These are phyloP conservation scores for Lingula anatina DNA, from an alignment of 2,888 invertebrate genomes.

Conservation along the genomic window DNA sequence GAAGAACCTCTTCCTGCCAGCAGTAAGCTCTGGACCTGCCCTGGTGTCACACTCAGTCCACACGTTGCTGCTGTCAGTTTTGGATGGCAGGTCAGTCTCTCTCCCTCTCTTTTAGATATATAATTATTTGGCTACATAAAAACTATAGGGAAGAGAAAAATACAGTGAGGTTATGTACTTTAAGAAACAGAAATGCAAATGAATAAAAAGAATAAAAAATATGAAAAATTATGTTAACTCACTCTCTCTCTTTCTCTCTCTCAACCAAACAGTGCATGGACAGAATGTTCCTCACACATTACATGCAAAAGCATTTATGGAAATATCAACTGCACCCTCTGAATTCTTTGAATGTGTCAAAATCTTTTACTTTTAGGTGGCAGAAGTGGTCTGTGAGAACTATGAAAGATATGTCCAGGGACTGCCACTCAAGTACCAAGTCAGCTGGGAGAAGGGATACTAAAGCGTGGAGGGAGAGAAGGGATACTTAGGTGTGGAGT, in stretches of 20 bases:
- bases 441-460: constrained; percentile 54
- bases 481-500: constrained; percentile 55
- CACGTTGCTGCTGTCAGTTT: constrained; percentile 23
- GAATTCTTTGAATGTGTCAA: no score
- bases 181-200: no score
- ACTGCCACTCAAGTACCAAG: constrained; percentile 45
- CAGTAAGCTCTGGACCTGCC: constrained; percentile 56
- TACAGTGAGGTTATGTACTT: no score
- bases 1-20: constrained; percentile 56
- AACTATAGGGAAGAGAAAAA: no score
- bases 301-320: no score
- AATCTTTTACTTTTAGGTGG: constrained; percentile 42
- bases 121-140: not conserved
- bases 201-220: no score
- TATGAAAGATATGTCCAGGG: constrained; percentile 49
- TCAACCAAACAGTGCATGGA: no score
- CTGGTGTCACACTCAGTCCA: constrained; percentile 52
- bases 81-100: constrained; percentile 7
- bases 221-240: no score
- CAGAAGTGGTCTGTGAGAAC: constrained; percentile 54
- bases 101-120: not conserved
- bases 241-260: no score
- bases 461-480: no score
- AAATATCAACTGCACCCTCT: no score
- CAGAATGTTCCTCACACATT: no score